Evolutionary conservation across 2,797 vertebrate species (phyloP).

Genomic region (Crypturellus tataupa): DNA sequence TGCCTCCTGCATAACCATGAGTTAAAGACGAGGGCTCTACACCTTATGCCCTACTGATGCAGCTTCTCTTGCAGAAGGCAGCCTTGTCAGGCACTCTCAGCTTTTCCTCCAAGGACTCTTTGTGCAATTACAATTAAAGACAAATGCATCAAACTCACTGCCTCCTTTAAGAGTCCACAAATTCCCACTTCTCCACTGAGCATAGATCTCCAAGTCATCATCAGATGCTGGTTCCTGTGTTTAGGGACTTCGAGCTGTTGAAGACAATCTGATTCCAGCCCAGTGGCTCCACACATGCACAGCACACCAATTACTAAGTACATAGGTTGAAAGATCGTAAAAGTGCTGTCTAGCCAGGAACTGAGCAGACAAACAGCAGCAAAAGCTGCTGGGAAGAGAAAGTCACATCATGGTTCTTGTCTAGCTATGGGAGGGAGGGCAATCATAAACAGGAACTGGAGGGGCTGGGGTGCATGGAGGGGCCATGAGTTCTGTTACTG

Average conservation of each 20-base stretch:
- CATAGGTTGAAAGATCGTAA: not conserved
- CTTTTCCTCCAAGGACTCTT: not conserved
- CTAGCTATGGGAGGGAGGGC: not conserved
- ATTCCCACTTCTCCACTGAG: constrained; percentile 2
- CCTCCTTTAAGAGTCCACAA: constrained; percentile 16
- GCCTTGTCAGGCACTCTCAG: not conserved
- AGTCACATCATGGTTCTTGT: not conserved
- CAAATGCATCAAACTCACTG: not conserved
- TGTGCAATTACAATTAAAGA: not conserved
- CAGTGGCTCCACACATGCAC: not conserved
- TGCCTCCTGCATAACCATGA: not conserved
- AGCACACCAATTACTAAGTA: not conserved
- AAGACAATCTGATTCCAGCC: not conserved
- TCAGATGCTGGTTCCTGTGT: not conserved
- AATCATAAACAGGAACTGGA: not conserved
- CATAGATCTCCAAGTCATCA: constrained; percentile 37
- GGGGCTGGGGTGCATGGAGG: fast-evolving
- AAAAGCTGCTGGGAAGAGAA: not conserved
- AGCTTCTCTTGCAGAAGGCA: not conserved
- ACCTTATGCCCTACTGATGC: not conserved
- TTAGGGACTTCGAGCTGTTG: not conserved
- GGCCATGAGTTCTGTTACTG: fast-evolving
- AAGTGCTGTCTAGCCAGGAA: not conserved
- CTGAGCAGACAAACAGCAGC: not conserved
- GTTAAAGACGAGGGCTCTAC: not conserved